Evolutionary conservation across 2,888 invertebrate genomes (phyloP), one percentile per base, ranked within the genome.

Genomic region (Schizaphis graminum): DNA sequence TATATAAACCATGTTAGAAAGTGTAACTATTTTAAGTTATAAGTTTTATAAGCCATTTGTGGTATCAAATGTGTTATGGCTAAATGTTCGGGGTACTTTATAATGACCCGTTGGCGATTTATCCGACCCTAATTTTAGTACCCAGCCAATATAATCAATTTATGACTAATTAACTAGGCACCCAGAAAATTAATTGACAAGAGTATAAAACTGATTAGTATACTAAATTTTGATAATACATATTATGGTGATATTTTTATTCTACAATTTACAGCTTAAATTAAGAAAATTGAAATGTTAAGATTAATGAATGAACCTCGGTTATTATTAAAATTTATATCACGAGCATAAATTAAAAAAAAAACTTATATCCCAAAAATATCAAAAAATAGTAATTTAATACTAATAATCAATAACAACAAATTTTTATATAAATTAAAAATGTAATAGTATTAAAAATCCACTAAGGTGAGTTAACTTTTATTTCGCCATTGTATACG

Each of bases 31-130:
- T 57, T 28, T 90, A 90, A 90, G 47, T 61, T 61, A 47, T 77
- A 77, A 77, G 77, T 35, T 35, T 77, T 77, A 77, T 90, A 90
- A 90, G 90, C 47, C 47, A n/a, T 47, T 47, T 24, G 47, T n/a
- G 90, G 90, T 90, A 61, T 61, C 90, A 90, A 67, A 90, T 90
- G 90, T 90, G 61, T 47, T 90, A 90, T 44, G 35, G 41, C 24
- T 56, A 56, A 56, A 89, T 44, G 35, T 89, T 89, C 13, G 8
- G 47, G 47, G 47, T n/a, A 67, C 28, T 67, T 67, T 90, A 47
- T 67, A 90, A 90, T 77, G 28, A 67, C 67, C 90, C 67, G 28
- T 67, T 47, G 8, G 90, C 47, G n/a, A 77, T 67, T 67, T 35
- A 67, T 26, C 67, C 49, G 24, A 67, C 67, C 49, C 67, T 67